Base-by-base conservation (phyloP, 2,113 vertebrate species). In the Ailurus styani region DNA sequence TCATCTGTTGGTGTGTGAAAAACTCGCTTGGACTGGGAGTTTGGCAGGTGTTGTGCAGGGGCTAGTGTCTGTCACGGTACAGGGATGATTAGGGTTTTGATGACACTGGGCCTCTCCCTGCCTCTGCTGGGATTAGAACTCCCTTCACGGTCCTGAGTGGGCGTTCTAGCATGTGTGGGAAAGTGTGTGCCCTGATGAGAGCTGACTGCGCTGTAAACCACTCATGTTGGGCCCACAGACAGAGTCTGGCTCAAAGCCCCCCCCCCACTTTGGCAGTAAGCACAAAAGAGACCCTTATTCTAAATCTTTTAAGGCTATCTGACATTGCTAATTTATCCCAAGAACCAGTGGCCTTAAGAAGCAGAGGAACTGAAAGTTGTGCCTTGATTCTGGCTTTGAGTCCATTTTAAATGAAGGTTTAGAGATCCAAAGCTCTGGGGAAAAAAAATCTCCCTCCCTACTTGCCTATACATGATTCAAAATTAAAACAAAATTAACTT, bases 401-500 rank as follows among this genome's bases (percentile, higher is more conserved):
- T 66, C 27, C 52, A 54, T 52, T 84, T 79, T n/a, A 50, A 40
- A 34, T 96, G 82, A 93, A 25, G 1, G 0, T 57, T 95, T 90
- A 93, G 42, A 68, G 45, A 66, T 5, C 42, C 13, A 62, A 25
- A 89, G 15, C 40, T 17, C 89, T 64, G 52, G 77, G 87, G 75
- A 70, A 75, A 77, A 47, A 23, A 42, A 0, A 55, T 77, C 89
- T 78, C 27, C 14, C 17, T 79, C 10, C 37, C 12, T 13, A 66
- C 7, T 37, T 89, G 45, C 5, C 17, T 18, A 15, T 23, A 47
- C 77, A 1, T 31, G 31, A 77, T 50, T 77, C 73, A 66, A 87
- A 95, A 91, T 47, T 50, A 93, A 96, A 95, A 23, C 15, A 87
- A 73, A 62, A 95, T 25, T 45, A 79, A 6, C 7, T 70, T 94